Base-by-base conservation (phyloP, 2,888 invertebrate genomes). In the Julus scanicus region DNA sequence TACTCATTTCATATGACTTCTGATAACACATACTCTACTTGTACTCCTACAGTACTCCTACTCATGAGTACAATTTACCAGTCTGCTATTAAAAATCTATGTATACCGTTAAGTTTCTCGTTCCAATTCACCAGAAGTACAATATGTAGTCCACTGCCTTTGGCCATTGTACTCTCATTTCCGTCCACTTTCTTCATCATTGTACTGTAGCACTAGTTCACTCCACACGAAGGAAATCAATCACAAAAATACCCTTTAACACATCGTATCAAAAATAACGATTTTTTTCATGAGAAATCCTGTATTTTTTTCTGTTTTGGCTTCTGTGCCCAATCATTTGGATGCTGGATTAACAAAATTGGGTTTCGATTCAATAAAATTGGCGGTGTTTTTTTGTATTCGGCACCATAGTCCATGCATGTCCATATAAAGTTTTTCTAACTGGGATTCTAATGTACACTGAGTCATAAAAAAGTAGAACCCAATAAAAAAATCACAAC, bases 141-240 rank as follows among this genome's bases (percentile, higher is more conserved):
- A n/a, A n/a, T 44, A 44, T 63, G 20, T 20, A 63, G 63, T 63
- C 63, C 63, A 63, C n/a, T 63, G 63, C 63, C 63, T 63, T 63
- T n/a, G 63, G 63, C 63, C 63, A 63, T 63, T 63, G 63, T 63
- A 17, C 63, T 63, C n/a, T 63, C 63, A 63, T 63, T 63, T 63
- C 63, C 63, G n/a, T n/a, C 63, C 63, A 63, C 63, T 63, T 63
- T 63, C 63, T 63, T 63, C 63, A 20, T 63, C 20, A 63, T 63
- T n/a, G 63, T 63, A 63, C 63, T 63, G 63, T n/a, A 63, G 20
- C n/a, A 63, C 63, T n/a, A n/a, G 63, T 63, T 63, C 63, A 63
- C 63, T 63, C n/a, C 4, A 63, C n/a, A 63, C 20, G n/a, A 63
- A 63, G 63, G 63, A 63, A 63, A 63, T 63, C 63, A 20, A 63